Evolutionary conservation across 2,888 invertebrate genomes (phyloP), one percentile per base, ranked within the genome.

Genomic region (Apamea sordens): DNA sequence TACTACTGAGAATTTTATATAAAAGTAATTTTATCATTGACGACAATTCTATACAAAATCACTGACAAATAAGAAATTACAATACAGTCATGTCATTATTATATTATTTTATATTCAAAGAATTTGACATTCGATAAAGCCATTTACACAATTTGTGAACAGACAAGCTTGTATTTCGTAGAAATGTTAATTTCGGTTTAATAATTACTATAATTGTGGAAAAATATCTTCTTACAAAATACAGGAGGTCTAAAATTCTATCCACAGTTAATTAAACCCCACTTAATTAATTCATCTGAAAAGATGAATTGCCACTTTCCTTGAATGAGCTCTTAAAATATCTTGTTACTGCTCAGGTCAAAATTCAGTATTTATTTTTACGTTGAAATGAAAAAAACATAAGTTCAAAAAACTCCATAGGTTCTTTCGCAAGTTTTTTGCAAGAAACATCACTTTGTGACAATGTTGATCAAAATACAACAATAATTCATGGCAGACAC

Each of bases 401-500:
- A 83, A 59, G 76, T 79, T 83, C 6, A 61, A 36, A 72, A 68
- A 76, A 78, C 13, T 73, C n/a, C n/a, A 44, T 73, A 67, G 18
- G 50, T 65, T 63, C 8, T 82, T 82, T 61, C 44, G 24, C 53
- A 88, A 88, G 85, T 83, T 88, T 92, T 87, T 88, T 89, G 87
- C 90, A 83, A 88, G 88, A 88, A 89, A 91, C 87, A 88, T 68
- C 70, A 86, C 74, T 85, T 88, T 79, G 72, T 89, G 86, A 79
- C 84, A 85, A 87, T 87, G 86, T 87, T 89, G 90, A 89, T 89
- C 92, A 93, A 94, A 95, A 94, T 94, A 94, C 91, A 91, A 87
- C 90, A 92, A 94, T 94, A 94, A 92, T 90, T 95, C 93, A 95
- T 91, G 80, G 77, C 86, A 89, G 88, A 90, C 89, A 89, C 82